A percentile compares a stretch with the other conserved stretches of the same genome.
phyloP scores from a whole-genome alignment of 2,797 vertebrate genomes.

The Sciurus vulgaris region DNA sequence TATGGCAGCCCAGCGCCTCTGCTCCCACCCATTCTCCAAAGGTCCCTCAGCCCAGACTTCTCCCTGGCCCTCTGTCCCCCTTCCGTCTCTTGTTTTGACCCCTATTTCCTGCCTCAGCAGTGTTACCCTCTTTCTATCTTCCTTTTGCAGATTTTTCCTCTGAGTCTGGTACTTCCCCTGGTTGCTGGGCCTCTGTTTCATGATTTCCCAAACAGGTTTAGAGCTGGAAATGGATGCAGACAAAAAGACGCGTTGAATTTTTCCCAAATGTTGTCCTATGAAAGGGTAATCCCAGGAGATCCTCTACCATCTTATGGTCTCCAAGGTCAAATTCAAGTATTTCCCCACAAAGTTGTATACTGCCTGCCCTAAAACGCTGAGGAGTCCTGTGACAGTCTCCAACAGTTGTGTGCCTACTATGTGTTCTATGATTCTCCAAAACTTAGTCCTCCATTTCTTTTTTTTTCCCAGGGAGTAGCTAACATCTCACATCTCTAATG shows the following conservation, averaged over 20 bases:
- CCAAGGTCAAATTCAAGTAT: not conserved
- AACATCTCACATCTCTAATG: slow-evolving; percentile 5
- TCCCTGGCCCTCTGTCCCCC: no score
- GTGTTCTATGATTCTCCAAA: not conserved
- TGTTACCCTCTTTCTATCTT: slow-evolving; percentile 47
- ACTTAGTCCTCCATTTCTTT: not conserved
- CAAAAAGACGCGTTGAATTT: not conserved
- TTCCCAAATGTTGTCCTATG: not conserved
- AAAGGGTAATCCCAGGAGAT: not conserved
- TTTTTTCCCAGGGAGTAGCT: not conserved
- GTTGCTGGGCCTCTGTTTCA: slow-evolving; percentile 26
- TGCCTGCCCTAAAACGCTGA: not conserved
- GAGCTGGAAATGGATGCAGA: not conserved
- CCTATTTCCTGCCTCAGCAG: slow-evolving; percentile 37
- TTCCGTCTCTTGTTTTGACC: not conserved
- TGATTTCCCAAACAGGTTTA: slow-evolving; percentile 56
- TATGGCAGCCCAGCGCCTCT: not conserved
- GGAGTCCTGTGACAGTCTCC: not conserved
- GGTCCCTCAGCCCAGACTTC: not conserved
- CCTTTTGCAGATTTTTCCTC: slow-evolving; percentile 51
- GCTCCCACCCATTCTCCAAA: not conserved
- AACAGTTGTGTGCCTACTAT: not conserved
- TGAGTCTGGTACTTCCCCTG: slow-evolving; percentile 16
- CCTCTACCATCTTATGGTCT: not conserved
- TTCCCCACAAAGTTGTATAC: not conserved